Conservation (phyloP, 2,797 vertebrate species). For the Salmo trutta region DNA sequence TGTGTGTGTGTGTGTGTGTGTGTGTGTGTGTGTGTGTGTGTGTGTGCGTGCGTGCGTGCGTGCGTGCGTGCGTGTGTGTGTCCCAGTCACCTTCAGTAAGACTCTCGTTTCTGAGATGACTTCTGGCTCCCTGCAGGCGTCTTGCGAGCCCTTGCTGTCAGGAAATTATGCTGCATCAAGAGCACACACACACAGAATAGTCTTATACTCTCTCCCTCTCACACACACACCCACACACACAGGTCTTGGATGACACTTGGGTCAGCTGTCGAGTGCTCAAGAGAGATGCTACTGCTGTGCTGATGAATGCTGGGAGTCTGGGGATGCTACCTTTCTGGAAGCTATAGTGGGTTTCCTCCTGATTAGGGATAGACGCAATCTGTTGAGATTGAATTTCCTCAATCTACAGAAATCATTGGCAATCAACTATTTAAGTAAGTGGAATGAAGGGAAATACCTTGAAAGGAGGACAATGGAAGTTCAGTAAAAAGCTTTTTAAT, state of each 20-base stretch:
- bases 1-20: conserved; percentile 8
- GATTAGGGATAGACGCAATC: neutral
- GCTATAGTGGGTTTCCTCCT: neutral
- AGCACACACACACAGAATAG: neutral
- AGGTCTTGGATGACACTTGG: neutral
- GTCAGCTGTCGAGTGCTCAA: neutral
- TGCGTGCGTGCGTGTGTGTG: neutral
- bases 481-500: too few relatives aligned
- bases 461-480: too few relatives aligned
- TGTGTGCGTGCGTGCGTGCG: conserved; percentile 5
- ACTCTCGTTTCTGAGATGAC: neutral
- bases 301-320: neutral
- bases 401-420: too few relatives aligned
- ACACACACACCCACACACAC: neutral
- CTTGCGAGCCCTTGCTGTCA: neutral
- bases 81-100: neutral
- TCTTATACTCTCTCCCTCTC: neutral
- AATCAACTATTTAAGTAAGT: too few relatives aligned
- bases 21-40: neutral
- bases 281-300: neutral
- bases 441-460: too few relatives aligned
- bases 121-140: conserved; percentile 1
- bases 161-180: conserved; percentile 8
- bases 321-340: neutral
- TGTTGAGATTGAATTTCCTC: too few relatives aligned